These are phyloP conservation scores for Vidua chalybeata DNA, from an alignment of 2,113 vertebrate species.

Conservation along the genomic window DNA sequence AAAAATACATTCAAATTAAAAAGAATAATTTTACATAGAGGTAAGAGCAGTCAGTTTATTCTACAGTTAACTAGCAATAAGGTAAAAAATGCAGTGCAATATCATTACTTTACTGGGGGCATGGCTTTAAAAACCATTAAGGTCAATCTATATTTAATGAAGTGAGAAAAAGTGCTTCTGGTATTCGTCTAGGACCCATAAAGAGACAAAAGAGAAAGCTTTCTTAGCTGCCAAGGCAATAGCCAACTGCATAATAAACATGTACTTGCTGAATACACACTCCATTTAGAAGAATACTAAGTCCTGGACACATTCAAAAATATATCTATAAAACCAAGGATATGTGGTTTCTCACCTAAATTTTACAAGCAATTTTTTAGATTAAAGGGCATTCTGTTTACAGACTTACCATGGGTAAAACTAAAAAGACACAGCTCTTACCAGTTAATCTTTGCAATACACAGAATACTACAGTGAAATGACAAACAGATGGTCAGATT, in stretches of 20 bases:
- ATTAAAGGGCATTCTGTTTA: not conserved
- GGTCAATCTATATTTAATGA: not conserved
- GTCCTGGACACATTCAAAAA: not conserved
- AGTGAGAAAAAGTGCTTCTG: constrained; percentile 1
- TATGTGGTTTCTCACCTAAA: not conserved
- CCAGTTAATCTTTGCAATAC: not conserved
- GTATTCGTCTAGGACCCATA: constrained; percentile 1
- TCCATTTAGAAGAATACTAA: constrained; percentile 1
- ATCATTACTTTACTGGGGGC: not conserved
- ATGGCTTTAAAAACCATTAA: constrained; percentile 9
- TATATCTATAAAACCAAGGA: not conserved
- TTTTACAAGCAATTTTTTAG: not conserved
- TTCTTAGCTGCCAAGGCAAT: not conserved
- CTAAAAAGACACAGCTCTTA: not conserved
- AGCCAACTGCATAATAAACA: not conserved
- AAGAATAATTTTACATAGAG: not conserved
- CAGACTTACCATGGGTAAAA: not conserved
- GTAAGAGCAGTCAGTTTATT: not conserved
- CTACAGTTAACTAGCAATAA: not conserved
- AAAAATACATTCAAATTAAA: not conserved
- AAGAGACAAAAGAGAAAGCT: constrained; percentile 7
- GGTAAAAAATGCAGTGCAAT: not conserved
- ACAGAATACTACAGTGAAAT: not conserved
- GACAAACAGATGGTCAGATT: not conserved
- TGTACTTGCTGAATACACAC: not conserved